Percentiles rank a stretch among this genome's conserved stretches.
Conservation (phyloP, 1,140 invertebrate species). For the Mactra quadrangularis region DNA sequence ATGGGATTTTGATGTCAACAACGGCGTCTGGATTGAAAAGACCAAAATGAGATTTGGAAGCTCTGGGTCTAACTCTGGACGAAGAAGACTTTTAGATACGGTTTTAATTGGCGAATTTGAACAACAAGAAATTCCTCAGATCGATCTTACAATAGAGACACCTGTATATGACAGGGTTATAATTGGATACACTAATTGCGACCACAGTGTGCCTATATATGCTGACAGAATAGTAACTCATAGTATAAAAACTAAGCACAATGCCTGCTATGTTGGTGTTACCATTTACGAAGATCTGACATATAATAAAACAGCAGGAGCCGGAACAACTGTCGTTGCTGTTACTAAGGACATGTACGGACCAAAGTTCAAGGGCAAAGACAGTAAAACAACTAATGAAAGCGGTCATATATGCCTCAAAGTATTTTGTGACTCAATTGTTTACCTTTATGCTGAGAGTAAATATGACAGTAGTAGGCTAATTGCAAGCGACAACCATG, state of each 20-base stretch:
- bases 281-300: background rate
- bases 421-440: background rate
- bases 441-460: background rate
- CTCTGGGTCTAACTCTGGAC: no score
- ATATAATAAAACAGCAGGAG: background rate
- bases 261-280: background rate
- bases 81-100: no score
- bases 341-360: background rate
- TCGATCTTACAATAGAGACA: background rate
- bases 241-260: background rate
- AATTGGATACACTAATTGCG: background rate
- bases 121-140: background rate
- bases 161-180: background rate
- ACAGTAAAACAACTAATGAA: background rate
- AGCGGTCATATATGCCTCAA: background rate
- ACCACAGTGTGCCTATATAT: constrained; percentile 5
- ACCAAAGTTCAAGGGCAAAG: background rate
- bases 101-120: no score
- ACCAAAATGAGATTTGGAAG: constrained; percentile 5
- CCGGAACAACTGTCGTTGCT: background rate
- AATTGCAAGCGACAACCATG: background rate
- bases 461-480: background rate
- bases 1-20: constrained; percentile 33
- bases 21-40: constrained; percentile 35
- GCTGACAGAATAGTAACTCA: background rate